phyloP scores from a whole-genome alignment of 2,797 vertebrate genomes.

The Aeoliscus strigatus region DNA sequence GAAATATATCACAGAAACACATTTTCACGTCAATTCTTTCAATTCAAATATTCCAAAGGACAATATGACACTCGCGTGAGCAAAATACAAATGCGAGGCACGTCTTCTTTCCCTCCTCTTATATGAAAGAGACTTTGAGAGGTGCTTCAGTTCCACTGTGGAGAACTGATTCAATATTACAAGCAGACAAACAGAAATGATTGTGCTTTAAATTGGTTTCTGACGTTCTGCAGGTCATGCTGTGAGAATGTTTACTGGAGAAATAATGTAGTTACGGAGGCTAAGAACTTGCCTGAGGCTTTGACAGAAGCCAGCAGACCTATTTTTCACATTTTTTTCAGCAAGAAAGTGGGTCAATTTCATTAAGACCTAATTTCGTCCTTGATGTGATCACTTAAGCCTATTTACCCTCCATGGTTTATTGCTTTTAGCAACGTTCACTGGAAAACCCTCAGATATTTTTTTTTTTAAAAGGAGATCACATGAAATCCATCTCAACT shows the following conservation, averaged over 20 bases:
- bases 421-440: conserved; percentile 6
- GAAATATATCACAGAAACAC: no score
- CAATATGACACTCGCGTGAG: no score
- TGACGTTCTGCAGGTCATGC: background rate
- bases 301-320: conserved; percentile 3
- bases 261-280: conserved; percentile 26
- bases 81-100: no score
- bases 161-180: no score
- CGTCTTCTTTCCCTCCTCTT: no score
- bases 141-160: no score
- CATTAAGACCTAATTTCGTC: conserved; percentile 42
- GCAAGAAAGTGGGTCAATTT: conserved; percentile 58
- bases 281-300: conserved; percentile 15
- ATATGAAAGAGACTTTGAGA: no score
- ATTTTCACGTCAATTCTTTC: no score
- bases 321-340: conserved; percentile 7
- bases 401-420: conserved; percentile 20
- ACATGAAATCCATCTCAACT: conserved; percentile 4
- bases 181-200: no score
- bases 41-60: no score
- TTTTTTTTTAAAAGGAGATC: background rate
- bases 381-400: conserved; percentile 44
- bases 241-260: conserved; percentile 6
- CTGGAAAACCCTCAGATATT: conserved; percentile 11
- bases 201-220: background rate